Evolutionary conservation across 2,797 vertebrate species (phyloP).

Genomic region (Kryptolebias ocellatus): DNA sequence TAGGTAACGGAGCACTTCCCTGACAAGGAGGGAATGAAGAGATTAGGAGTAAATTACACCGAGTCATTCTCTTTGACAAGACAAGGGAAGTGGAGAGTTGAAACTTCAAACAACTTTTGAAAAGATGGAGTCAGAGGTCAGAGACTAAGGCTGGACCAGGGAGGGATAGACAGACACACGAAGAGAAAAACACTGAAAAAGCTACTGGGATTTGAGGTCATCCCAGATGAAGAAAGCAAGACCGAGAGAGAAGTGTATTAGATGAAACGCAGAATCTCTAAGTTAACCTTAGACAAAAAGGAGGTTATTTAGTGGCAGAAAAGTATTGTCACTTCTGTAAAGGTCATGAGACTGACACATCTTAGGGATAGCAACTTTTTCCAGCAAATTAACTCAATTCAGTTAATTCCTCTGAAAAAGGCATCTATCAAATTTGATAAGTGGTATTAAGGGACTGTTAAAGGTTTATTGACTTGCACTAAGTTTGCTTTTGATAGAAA

Average conservation of each 20-base stretch:
- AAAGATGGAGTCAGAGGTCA: conserved; percentile 55
- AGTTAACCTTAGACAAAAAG: conserved; percentile 43
- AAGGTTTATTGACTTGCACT: neutral
- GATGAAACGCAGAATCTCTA: conserved; percentile 40
- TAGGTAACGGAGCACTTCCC: conserved; percentile 63
- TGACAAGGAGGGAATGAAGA: conserved; percentile 70
- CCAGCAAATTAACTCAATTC: neutral
- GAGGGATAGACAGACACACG: conserved; percentile 36
- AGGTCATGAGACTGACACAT: conserved; percentile 11
- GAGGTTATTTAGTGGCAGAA: conserved; percentile 27
- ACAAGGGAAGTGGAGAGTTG: conserved; percentile 56
- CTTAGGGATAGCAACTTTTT: neutral
- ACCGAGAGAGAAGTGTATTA: conserved; percentile 52
- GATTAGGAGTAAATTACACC: conserved; percentile 79
- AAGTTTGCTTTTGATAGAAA: neutral
- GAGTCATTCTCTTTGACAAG: conserved; percentile 64
- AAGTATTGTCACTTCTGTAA: conserved; percentile 5
- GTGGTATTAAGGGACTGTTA: neutral
- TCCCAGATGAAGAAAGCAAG: conserved; percentile 47
- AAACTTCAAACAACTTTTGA: conserved; percentile 75
- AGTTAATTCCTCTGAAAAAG: neutral
- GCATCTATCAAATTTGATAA: neutral
- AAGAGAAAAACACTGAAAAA: conserved; percentile 34
- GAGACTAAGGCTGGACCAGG: conserved; percentile 39
- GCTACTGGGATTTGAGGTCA: conserved; percentile 56